Evolutionary conservation across 2,888 invertebrate species (phyloP).

Genomic region (Sphaerophoria taeniata): DNA sequence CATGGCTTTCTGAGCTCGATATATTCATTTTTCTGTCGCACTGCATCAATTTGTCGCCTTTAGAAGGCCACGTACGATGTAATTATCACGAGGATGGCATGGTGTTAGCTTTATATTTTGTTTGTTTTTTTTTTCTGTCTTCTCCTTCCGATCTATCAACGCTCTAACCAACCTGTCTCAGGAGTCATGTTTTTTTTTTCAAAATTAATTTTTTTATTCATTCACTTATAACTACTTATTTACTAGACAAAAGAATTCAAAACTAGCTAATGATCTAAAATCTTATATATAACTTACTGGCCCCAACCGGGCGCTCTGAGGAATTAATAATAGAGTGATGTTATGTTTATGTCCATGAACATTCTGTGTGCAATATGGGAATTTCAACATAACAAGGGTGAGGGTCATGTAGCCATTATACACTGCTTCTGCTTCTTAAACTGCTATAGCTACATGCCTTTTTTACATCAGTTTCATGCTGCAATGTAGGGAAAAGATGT

Average conservation of each 20-base stretch:
- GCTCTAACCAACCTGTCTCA: conserved; percentile 38
- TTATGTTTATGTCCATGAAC: no score
- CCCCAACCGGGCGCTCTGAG: no score
- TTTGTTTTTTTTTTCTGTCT: no score
- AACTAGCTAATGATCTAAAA: no score
- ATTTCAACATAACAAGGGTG: conserved; percentile 49
- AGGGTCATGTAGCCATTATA: conserved; percentile 58
- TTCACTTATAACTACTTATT: no score
- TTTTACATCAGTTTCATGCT: conserved; percentile 24
- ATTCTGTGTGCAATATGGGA: conserved; percentile 33
- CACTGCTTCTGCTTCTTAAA: background rate
- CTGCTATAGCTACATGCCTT: conserved; percentile 26
- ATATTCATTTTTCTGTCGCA: conserved; percentile 63
- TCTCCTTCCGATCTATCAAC: background rate
- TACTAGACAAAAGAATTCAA: no score
- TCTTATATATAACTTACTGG: no score
- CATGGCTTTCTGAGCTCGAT: conserved; percentile 48
- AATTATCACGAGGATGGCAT: conserved; percentile 62
- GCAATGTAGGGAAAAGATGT: conserved; percentile 34
- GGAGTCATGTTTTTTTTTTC: conserved; percentile 15
- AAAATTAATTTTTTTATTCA: background rate
- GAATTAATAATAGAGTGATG: conserved; percentile 57
- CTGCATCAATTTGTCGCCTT: conserved; percentile 62
- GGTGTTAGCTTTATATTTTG: conserved; percentile 40
- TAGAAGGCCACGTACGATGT: conserved; percentile 57